A percentile compares a stretch with the other conserved stretches of the same genome.
phyloP scores from a whole-genome alignment of 2,113 vertebrate species.

The Potamarius usumacintae region DNA sequence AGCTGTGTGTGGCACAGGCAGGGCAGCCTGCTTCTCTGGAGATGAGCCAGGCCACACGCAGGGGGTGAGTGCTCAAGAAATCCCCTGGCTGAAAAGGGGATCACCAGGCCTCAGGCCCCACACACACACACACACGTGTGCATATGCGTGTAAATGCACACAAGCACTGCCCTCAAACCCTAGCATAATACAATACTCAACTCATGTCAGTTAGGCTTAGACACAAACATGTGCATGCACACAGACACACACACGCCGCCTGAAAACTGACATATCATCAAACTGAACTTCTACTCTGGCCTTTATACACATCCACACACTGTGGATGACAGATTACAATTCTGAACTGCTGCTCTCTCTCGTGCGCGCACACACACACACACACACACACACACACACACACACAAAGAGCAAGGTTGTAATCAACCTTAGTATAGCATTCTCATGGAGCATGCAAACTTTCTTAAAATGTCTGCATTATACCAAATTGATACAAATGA shows the following conservation, averaged over 20 bases:
- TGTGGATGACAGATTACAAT: background rate
- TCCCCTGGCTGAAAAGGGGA: conserved; percentile 58
- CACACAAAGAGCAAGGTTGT: background rate
- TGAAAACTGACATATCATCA: background rate
- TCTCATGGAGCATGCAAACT: background rate
- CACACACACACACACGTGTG: conserved; percentile 7
- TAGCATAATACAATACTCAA: conserved; percentile 32
- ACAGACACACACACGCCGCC: background rate
- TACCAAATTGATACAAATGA: background rate
- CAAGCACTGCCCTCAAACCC: background rate
- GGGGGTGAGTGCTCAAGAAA: conserved; percentile 67
- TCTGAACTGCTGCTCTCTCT: background rate
- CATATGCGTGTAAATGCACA: background rate
- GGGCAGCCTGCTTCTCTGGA: conserved; percentile 68
- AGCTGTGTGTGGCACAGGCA: conserved; percentile 66
- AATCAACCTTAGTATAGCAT: background rate
- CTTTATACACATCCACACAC: background rate
- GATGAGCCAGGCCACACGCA: conserved; percentile 68
- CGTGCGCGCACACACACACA: background rate
- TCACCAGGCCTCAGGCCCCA: conserved; percentile 50
- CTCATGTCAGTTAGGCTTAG: background rate
- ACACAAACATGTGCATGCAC: conserved; percentile 1
- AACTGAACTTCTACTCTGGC: background rate
- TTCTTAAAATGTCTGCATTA: background rate
- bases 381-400: background rate